Base-by-base conservation (phyloP, 35 echinoderm and acorn worm species). In the Hemicentrotus pulcherrimus region DNA sequence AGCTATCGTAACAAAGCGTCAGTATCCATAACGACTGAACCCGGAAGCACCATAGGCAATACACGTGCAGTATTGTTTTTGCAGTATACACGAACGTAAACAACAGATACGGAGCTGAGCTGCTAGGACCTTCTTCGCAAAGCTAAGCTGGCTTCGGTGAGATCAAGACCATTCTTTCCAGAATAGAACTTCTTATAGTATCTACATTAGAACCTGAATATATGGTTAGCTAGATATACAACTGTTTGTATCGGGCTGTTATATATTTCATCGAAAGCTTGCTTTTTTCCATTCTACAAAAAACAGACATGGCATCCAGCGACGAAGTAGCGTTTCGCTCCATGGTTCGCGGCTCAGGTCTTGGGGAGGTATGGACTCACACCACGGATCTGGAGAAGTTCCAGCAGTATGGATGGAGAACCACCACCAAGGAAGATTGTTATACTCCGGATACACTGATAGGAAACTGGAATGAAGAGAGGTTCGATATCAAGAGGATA, bases 311-410 rank as follows among this genome's bases (percentile, higher is more conserved):
- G 94, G 91, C 96, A 45, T 78, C 96, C 48, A 91, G 94, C 33
- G 98, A 99, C 88, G 97, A 99, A 86, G 96, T 99, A 58, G 96
- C 98, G 1, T 99, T 99, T 95, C 97, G 98, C 12, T 99, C 98
- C 13, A 99, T 99, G 98, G 95, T 99, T 19, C 91, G 98, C 32
- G 98, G 97, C 46, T 99, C 98, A 35, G 98, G 98, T 88, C 86
- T 99, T 16, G 98, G 97, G 18, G 98, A 99, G 86, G 98, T 97
- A 18, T 99, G 98, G 98, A 96, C 96, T 6, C 98, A 99, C 91
- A 97, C 96, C 16, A 97, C 97, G 59, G 98, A 99, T 90, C 95
- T 95, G 18, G 61, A 95, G 31, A 99, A 99, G 50, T 99, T 99
- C 59, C 95, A 96, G 33, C 98, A 99, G 71, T 99, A 99, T 92